A percentile compares a stretch with the other conserved stretches of the same genome.
These are phyloP conservation scores for Linnaemya vulpina DNA, from an alignment of 2,888 invertebrate genomes.

Conservation along the genomic window DNA sequence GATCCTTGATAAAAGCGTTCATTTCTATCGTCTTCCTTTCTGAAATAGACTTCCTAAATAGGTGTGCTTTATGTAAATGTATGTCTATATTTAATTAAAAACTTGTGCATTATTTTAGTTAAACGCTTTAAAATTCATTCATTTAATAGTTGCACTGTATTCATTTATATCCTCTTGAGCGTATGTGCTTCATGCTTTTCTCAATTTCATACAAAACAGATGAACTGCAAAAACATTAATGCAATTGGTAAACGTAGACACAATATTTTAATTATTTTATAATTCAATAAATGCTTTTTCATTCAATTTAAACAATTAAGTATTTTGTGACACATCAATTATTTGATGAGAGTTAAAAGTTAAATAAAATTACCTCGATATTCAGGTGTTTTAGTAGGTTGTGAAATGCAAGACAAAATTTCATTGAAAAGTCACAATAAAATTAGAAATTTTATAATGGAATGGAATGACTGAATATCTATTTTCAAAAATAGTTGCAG, in stretches of 20 bases:
- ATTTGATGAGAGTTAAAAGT: conserved; percentile 30
- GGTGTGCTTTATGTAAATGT: not conserved
- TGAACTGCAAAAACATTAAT: conserved; percentile 38
- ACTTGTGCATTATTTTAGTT: conserved; percentile 16
- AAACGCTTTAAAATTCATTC: conserved; percentile 18
- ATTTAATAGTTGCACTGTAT: not conserved
- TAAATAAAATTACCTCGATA: not conserved
- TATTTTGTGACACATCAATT: not conserved
- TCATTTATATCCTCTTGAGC: not conserved
- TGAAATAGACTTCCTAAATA: no score
- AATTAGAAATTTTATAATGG: not conserved
- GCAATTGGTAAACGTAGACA: conserved; percentile 25
- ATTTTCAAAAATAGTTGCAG: no score
- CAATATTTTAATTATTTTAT: conserved; percentile 38
- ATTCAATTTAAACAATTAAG: conserved; percentile 39
- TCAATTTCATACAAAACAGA: not conserved
- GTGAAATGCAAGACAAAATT: not conserved
- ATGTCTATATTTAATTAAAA: not conserved
- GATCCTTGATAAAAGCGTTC: no score
- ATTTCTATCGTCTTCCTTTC: no score
- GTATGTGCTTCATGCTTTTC: not conserved
- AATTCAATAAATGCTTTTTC: conserved; percentile 42
- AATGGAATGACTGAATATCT: no score
- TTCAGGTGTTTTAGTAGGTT: conserved; percentile 3
- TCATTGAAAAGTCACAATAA: not conserved